Percentiles rank a stretch among this genome's conserved stretches.
phyloP scores from a whole-genome alignment of 2,113 vertebrate genomes.

The Zeus faber region DNA sequence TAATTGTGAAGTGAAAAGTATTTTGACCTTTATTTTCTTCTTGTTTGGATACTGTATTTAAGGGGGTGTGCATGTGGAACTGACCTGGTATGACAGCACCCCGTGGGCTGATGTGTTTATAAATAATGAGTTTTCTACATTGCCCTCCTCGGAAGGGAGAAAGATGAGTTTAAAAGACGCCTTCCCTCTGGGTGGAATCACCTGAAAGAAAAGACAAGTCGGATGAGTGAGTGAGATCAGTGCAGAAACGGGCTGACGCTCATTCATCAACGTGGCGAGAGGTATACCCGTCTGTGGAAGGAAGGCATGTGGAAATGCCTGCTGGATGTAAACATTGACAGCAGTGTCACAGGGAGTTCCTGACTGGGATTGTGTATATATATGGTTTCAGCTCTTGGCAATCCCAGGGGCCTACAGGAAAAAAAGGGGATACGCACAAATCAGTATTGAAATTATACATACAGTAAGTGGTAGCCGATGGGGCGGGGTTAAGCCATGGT shows the following conservation, averaged over 20 bases:
- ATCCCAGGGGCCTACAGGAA: slow-evolving; percentile 81
- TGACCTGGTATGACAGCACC: slow-evolving; percentile 85
- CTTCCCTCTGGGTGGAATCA: slow-evolving; percentile 92
- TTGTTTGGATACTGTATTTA: no score
- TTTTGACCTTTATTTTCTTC: no score
- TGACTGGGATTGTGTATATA: slow-evolving; percentile 91
- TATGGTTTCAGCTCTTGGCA: slow-evolving; percentile 89
- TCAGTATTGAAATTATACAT: no score
- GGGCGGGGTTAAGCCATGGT: no score
- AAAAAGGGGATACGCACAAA: no score
- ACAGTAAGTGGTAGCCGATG: no score
- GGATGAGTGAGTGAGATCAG: not conserved
- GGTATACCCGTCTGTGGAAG: slow-evolving; percentile 89
- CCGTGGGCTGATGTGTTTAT: slow-evolving; percentile 97
- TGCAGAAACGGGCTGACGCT: not conserved
- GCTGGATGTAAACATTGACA: slow-evolving; percentile 91
- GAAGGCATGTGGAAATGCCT: slow-evolving; percentile 95
- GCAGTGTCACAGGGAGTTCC: slow-evolving; percentile 89
- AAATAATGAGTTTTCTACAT: slow-evolving; percentile 95
- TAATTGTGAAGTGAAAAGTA: no score
- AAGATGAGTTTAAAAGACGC: slow-evolving; percentile 94
- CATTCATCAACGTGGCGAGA: not conserved
- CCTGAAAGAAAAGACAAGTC: slow-evolving; percentile 66
- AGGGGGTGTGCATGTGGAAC: slow-evolving; percentile 19
- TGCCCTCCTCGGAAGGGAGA: slow-evolving; percentile 92